phyloP scores from a whole-genome alignment of 2,113 vertebrate species.

The Mirza zaza region DNA sequence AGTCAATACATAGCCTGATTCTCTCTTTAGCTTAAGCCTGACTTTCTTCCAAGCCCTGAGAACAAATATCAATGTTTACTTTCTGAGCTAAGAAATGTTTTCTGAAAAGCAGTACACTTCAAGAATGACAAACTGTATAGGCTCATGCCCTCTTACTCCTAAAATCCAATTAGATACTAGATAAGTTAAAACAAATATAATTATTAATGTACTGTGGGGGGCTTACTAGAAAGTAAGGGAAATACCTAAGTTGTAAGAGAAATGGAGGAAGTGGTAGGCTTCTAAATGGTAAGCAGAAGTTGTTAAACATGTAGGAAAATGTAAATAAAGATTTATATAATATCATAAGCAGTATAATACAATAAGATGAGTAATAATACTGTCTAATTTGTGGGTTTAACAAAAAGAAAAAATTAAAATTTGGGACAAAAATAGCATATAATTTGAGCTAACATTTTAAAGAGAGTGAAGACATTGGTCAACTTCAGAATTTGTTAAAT shows the following conservation, averaged over 20 bases:
- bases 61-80: neutral
- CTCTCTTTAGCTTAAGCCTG: neutral
- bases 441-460: neutral
- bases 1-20: neutral
- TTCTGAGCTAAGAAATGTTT: neutral
- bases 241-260: neutral
- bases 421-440: neutral
- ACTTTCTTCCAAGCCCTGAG: neutral
- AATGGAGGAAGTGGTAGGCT: neutral
- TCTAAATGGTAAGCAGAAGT: neutral
- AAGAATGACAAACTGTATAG: neutral
- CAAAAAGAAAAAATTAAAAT: neutral
- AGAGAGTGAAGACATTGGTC: neutral
- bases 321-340: neutral
- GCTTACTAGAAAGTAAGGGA: neutral
- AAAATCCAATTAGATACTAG: neutral
- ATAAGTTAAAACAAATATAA: neutral
- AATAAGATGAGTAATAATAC: neutral
- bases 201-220: neutral
- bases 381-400: neutral
- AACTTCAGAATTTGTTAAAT: neutral
- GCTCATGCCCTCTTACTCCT: neutral
- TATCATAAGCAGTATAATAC: too few relatives aligned
- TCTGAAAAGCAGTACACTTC: constrained; percentile 14
- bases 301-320: neutral